Percentiles rank a stretch among this genome's conserved stretches.
Evolutionary conservation across 2,797 vertebrate genomes (phyloP).

Genomic region (Pipistrellus nathusii): DNA sequence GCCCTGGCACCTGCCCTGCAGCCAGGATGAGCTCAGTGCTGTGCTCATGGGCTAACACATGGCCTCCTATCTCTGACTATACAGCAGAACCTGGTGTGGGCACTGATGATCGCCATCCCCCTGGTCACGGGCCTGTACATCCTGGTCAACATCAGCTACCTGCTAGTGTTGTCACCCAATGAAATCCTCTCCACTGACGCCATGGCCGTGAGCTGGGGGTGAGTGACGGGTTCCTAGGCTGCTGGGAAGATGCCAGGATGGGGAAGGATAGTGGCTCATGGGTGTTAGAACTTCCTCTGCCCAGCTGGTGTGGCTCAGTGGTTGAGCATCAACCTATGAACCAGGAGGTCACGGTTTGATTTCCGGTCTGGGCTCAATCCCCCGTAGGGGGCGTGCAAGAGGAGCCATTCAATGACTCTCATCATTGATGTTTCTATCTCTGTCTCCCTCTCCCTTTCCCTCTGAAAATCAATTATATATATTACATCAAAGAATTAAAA

Average conservation of each 20-base stretch:
- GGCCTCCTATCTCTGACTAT: background rate
- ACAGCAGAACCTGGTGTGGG: slow-evolving; percentile 94
- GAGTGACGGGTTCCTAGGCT: background rate
- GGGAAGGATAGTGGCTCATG: rapidly evolving
- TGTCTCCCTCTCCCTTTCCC: no score
- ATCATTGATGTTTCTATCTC: no score
- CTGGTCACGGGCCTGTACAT: slow-evolving; percentile 93
- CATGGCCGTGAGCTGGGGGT: slow-evolving; percentile 95
- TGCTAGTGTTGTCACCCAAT: slow-evolving; percentile 91
- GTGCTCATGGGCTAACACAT: rapidly evolving
- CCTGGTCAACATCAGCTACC: slow-evolving; percentile 95
- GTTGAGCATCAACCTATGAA: no score
- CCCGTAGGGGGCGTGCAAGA: no score
- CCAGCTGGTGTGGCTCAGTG: no score
- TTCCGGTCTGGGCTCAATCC: no score
- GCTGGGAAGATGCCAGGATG: rapidly evolving
- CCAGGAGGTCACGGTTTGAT: no score
- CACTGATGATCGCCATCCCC: slow-evolving; percentile 92
- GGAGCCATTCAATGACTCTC: no score
- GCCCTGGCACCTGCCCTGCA: background rate
- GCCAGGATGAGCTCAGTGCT: background rate
- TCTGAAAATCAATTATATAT: no score
- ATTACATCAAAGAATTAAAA: no score
- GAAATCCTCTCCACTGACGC: slow-evolving; percentile 92
- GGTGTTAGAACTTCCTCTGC: background rate